Evolutionary conservation across 1,140 invertebrate species (phyloP), one percentile per base, ranked within the genome.

Genomic region (Brachionus manjavacas): DNA sequence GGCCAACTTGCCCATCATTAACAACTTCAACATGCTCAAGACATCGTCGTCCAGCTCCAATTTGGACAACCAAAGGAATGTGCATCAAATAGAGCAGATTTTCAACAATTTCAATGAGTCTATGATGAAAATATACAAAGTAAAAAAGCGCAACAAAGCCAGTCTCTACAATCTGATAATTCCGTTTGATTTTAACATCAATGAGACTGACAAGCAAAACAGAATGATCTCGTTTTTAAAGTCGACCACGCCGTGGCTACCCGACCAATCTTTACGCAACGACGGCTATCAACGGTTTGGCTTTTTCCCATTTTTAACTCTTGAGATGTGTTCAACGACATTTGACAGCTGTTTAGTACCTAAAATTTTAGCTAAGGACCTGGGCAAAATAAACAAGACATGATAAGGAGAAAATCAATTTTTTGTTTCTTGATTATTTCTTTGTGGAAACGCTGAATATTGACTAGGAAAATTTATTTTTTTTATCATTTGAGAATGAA

Each of bases 151-250:
- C 20, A 81, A 81, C 16, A 81, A 68, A 16, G 79, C 79, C 8
- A 81, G 79, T 43, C 31, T 81, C 4, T 81, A 43, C 31, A 81
- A 81, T 28, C 23, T 81, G 20, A 64, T 81, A 35, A 23, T 81
- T 43, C 79, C 79, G 9, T 76, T 76, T 49, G 31, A 76, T 49
- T 76, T 76, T 28, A 23, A 49, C 39, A 16, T 41, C 7, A 20
- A 12, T 16, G 35, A 72, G 8, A 41, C 16, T 39, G 12, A 72
- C 9, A 35, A 72, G 9, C 68, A 72, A 16, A 16, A 14, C 39
- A 72, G 31, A 72, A 20, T 72, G 39, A 41, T 72, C n/a, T 72
- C 68, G 9, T 20, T 16, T 23, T 39, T 72, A 14, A 72, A 72
- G 68, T 72, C 68, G 25, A 76, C 20, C 12, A 76, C 72, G 16